Conservation (phyloP, 2,113 vertebrate genomes). For the Entelurus aequoreus region DNA sequence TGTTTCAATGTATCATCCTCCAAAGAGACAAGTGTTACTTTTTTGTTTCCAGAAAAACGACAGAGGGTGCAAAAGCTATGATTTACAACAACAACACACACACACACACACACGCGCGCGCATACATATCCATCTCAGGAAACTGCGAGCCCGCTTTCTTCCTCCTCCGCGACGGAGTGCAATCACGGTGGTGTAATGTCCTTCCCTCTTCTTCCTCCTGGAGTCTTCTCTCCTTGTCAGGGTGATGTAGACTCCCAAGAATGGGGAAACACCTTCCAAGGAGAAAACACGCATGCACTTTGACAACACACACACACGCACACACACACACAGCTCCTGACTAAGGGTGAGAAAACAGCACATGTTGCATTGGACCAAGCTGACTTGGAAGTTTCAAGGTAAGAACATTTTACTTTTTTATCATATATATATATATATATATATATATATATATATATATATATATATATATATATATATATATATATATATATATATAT, state of each 20-base stretch:
- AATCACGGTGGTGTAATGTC: conserved; percentile 34
- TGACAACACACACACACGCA: conserved; percentile 24
- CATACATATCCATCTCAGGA: conserved; percentile 50
- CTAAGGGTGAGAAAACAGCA: conserved; percentile 25
- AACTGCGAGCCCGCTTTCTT: conserved; percentile 51
- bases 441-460: too few species aligned
- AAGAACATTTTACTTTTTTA: conserved; percentile 22
- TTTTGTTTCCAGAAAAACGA: conserved; percentile 39
- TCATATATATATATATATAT: too few species aligned
- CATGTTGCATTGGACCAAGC: conserved; percentile 18
- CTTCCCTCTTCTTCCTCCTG: conserved; percentile 19
- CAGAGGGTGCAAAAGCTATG: conserved; percentile 17
- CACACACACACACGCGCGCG: conserved; percentile 29
- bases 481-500: too few species aligned
- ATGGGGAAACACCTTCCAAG: conserved; percentile 72
- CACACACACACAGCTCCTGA: conserved; percentile 23
- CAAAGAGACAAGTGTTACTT: conserved; percentile 40
- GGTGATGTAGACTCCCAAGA: conserved; percentile 64
- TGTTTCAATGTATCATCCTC: conserved; percentile 31
- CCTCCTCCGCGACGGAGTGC: conserved; percentile 41
- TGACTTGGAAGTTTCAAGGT: conserved; percentile 46
- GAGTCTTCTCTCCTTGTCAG: conserved; percentile 29
- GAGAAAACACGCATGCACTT: conserved; percentile 54
- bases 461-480: too few species aligned
- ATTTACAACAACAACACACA: conserved; percentile 23